Percentiles rank a stretch among this genome's conserved stretches.
Evolutionary conservation across 2,797 vertebrate genomes (phyloP).

Genomic region (Antrozous pallidus): DNA sequence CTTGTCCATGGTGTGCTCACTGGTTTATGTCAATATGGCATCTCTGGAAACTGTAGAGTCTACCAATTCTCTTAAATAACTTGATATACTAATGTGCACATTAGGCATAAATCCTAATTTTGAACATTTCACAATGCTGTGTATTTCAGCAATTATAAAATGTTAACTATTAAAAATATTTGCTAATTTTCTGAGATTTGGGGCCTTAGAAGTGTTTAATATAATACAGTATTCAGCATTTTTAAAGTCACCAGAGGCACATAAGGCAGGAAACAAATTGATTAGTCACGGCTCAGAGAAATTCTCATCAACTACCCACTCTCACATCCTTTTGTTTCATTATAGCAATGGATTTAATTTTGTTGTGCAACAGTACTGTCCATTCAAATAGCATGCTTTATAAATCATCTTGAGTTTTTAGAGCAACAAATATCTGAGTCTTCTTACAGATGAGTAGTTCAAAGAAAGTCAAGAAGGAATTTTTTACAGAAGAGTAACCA

Average conservation of each 20-base stretch:
- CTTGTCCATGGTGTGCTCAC: background rate
- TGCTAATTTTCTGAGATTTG: background rate
- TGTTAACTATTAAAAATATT: background rate
- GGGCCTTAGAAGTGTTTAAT: fast-evolving
- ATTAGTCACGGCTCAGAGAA: constrained; percentile 38
- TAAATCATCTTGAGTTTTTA: background rate
- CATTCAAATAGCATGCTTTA: background rate
- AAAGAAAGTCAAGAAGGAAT: background rate
- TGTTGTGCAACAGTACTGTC: background rate
- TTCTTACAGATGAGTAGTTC: background rate
- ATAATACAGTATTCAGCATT: constrained; percentile 23
- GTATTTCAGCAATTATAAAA: background rate
- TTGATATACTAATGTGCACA: background rate
- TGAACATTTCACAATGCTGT: background rate
- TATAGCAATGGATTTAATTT: constrained; percentile 2
- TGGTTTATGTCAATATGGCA: background rate
- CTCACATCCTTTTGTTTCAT: background rate
- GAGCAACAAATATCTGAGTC: background rate
- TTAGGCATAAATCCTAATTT: background rate
- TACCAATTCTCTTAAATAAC: background rate
- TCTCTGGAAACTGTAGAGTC: background rate
- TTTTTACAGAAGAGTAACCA: background rate
- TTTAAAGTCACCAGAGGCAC: background rate
- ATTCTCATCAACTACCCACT: constrained; percentile 2
- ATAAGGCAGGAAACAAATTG: constrained; percentile 3